Conservation (phyloP, 1,140 invertebrate species). For the Diplogasteroides magnus region DNA sequence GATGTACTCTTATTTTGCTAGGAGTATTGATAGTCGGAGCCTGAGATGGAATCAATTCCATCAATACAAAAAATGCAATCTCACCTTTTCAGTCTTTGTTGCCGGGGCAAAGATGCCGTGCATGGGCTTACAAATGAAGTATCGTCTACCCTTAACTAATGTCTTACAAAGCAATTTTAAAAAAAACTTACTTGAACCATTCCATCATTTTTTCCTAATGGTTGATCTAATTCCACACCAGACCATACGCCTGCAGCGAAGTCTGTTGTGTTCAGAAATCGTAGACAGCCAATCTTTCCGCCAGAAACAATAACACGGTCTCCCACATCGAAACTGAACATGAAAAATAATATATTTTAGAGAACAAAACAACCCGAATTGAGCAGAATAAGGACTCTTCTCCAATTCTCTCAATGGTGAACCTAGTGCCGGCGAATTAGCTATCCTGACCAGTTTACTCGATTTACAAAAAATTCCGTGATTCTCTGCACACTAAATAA, state of each 20-base stretch:
- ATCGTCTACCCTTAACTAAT: constrained; percentile 33
- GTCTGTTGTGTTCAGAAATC: constrained; percentile 59
- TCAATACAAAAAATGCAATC: background rate
- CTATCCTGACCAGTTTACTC: constrained; percentile 30
- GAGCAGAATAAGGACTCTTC: constrained; percentile 32
- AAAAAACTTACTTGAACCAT: constrained; percentile 50
- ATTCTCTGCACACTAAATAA: constrained; percentile 34
- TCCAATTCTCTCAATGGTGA: constrained; percentile 2
- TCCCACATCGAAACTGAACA: constrained; percentile 40
- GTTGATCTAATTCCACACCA: constrained; percentile 60
- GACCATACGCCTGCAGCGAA: constrained; percentile 57
- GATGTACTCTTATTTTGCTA: background rate
- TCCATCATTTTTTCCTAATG: constrained; percentile 60
- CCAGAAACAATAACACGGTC: constrained; percentile 36
- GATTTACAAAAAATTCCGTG: constrained; percentile 41
- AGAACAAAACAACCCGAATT: constrained; percentile 31
- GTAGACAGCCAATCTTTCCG: constrained; percentile 40
- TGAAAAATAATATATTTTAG: constrained; percentile 9
- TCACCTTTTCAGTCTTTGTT: constrained; percentile 21
- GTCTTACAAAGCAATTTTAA: background rate
- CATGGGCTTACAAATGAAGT: constrained; percentile 38
- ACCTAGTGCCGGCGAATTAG: constrained; percentile 17
- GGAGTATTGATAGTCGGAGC: background rate
- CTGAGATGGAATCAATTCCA: background rate
- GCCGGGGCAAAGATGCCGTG: constrained; percentile 40